Evolutionary conservation across 2,113 vertebrate genomes (phyloP), one percentile per base, ranked within the genome.

Genomic region (Tenebrosternarchus preto): DNA sequence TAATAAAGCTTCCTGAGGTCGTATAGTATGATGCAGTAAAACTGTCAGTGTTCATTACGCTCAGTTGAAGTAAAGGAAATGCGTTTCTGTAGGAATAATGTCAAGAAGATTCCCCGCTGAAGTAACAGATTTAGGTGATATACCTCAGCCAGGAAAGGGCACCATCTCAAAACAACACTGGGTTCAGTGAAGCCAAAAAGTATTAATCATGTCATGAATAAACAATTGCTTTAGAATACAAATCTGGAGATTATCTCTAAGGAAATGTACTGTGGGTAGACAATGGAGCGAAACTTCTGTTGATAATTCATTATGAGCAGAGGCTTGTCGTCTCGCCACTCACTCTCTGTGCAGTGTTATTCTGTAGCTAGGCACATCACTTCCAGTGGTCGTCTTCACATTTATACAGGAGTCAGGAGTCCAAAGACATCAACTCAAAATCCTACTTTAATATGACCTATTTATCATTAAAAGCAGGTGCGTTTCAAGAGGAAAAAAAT

Each of bases 11-110:
- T 8, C 20, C 31, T 68, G 19, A 39, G 20, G 64, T 68, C 31
- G 11, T 39, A 31, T 39, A 68, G 33, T 68, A 68, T 68, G 31
- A n/a, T 36, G 64, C 33, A 22, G 33, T 6, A 15, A 19, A 31
- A 29, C 19, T 50, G 43, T 50, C 33, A n/a, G 64, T 22, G 33
- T 22, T 39, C 20, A 68, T 68, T 68, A 68, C 33, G 20, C 27
- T 33, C 17, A 66, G 63, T 66, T 39, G 33, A 68, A 36, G 31
- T 22, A 20, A 39, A 68, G 64, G 64, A 68, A 39, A 68, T 68
- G 36, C 20, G 63, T 7, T 24, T 68, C 19, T 12, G 5, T 22
- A 24, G 59, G 59, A 61, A 24, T 22, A 61, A 61, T 25, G n/a
- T 39, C 31, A 39, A 19, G 64, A 68, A 39, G 31, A 8, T 39